A percentile compares a stretch with the other conserved stretches of the same genome.
These are phyloP conservation scores for Eidolon helvum DNA, from an alignment of 2,113 vertebrate genomes.

Conservation along the genomic window DNA sequence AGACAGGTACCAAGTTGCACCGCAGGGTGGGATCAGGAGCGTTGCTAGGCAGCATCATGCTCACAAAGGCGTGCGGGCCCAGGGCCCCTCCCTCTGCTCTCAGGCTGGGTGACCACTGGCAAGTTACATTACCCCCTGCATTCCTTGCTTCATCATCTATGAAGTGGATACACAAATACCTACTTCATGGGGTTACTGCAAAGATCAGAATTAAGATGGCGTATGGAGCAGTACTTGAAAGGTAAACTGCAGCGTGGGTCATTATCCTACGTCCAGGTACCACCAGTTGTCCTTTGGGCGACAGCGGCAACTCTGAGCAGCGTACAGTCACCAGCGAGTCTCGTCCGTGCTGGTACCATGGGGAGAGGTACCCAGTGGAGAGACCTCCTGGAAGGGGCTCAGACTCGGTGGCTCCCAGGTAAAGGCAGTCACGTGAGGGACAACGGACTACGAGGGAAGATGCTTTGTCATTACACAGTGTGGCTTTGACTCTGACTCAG, in stretches of 20 bases:
- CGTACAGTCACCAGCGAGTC: neutral
- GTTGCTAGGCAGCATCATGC: rapidly evolving
- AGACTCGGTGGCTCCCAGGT: rapidly evolving
- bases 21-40: rapidly evolving
- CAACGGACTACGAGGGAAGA: neutral
- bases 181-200: rapidly evolving
- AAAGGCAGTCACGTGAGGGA: neutral
- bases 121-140: neutral
- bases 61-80: rapidly evolving
- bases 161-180: neutral
- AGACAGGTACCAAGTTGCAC: neutral
- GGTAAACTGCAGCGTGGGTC: neutral
- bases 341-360: rapidly evolving
- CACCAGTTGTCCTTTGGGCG: too few species aligned
- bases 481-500: neutral
- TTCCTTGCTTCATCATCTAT: rapidly evolving
- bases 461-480: rapidly evolving
- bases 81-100: neutral
- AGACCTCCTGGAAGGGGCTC: neutral
- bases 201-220: rapidly evolving
- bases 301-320: rapidly evolving
- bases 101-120: neutral
- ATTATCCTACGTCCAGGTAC: neutral
- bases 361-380: neutral
- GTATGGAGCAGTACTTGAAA: rapidly evolving